Conservation (phyloP, 2,888 invertebrate genomes). For the Drosophila melanocephala region DNA sequence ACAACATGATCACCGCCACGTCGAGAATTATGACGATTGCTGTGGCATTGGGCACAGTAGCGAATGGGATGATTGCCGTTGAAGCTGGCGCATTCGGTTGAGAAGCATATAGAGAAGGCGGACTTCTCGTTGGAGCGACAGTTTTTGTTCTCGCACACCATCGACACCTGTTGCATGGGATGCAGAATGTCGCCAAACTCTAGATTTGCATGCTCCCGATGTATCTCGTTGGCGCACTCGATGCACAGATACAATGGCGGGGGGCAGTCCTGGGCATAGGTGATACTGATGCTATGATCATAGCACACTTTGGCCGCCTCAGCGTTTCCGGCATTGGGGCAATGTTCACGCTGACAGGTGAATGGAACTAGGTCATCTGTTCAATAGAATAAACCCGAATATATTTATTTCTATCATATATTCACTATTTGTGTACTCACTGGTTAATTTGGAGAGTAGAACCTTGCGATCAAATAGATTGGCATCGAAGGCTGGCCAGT, state of each 20-base stretch:
- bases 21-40: slow-evolving; percentile 94
- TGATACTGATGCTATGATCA: slow-evolving; percentile 96
- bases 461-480: slow-evolving; percentile 96
- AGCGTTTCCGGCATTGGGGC: slow-evolving; percentile 93
- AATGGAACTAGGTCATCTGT: slow-evolving; percentile 91
- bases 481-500: slow-evolving; percentile 99
- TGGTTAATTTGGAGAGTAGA: slow-evolving; percentile 94
- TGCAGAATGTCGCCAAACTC: slow-evolving; percentile 94
- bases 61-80: slow-evolving; percentile 98
- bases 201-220: slow-evolving; percentile 94
- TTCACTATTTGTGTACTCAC: slow-evolving; percentile 86
- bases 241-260: slow-evolving; percentile 98
- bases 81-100: slow-evolving; percentile 97
- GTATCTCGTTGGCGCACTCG: slow-evolving; percentile 97
- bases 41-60: slow-evolving; percentile 95
- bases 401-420: not conserved
- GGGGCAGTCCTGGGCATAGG: slow-evolving; percentile 93
- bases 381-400: not conserved
- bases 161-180: slow-evolving; percentile 97
- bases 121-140: slow-evolving; percentile 96
- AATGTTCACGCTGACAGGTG: slow-evolving; percentile 96
- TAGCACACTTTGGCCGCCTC: slow-evolving; percentile 97
- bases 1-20: slow-evolving; percentile 96
- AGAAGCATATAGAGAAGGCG: slow-evolving; percentile 98
- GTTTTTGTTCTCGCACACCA: slow-evolving; percentile 99